phyloP scores from a whole-genome alignment of 2,888 invertebrate species.

The Dastarcus helophoroides region DNA sequence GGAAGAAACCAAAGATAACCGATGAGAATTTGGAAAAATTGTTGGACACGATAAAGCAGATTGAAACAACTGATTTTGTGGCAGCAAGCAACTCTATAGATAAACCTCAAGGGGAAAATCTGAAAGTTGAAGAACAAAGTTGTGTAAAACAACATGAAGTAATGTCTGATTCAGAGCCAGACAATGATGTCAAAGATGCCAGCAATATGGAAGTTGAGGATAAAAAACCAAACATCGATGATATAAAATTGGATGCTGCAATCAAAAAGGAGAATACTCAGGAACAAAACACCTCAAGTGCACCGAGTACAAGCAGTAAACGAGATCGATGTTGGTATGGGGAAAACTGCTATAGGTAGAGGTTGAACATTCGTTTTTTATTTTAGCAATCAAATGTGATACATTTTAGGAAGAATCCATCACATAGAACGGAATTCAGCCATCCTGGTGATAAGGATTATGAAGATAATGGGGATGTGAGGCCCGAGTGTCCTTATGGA shows the following conservation, averaged over 20 bases:
- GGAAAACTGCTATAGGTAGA: background rate
- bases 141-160: background rate
- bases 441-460: constrained; percentile 1
- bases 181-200: background rate
- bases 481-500: background rate
- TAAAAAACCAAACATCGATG: background rate
- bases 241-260: background rate
- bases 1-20: too few species aligned
- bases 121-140: background rate
- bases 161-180: background rate
- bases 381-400: background rate
- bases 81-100: too few species aligned
- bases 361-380: background rate
- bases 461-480: background rate
- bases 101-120: background rate
- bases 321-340: constrained; percentile 1
- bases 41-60: too few species aligned
- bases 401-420: constrained; percentile 1
- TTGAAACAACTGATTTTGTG: too few species aligned
- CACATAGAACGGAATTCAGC: background rate
- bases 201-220: background rate
- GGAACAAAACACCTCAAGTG: background rate
- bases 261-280: background rate
- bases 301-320: background rate
- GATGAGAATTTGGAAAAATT: too few species aligned